Conservation (phyloP, 2,113 vertebrate genomes). For the Lota lota region DNA sequence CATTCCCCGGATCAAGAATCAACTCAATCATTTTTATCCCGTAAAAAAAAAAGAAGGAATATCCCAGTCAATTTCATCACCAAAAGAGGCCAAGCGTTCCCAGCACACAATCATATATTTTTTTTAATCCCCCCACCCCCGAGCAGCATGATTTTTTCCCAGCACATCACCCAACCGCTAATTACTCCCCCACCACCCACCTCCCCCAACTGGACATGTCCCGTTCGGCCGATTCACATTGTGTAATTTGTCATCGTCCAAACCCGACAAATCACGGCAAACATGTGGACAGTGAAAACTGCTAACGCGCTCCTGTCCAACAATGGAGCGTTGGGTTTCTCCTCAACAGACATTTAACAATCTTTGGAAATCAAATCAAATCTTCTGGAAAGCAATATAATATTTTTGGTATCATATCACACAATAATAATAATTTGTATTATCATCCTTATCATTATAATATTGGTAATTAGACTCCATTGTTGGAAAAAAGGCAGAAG, state of each 20-base stretch:
- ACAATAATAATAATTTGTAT: not conserved
- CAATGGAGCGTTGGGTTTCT: conserved; percentile 25
- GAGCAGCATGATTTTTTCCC: conserved; percentile 38
- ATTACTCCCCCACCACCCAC: conserved; percentile 25
- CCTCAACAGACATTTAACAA: not conserved
- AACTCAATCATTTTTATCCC: too few relatives aligned
- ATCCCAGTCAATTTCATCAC: too few relatives aligned
- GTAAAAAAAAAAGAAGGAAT: too few relatives aligned
- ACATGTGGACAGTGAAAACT: conserved; percentile 52
- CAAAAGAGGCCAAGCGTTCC: too few relatives aligned
- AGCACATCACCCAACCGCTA: conserved; percentile 45
- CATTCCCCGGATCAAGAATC: too few relatives aligned
- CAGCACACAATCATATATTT: too few relatives aligned
- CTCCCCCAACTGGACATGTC: conserved; percentile 18
- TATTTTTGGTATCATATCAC: not conserved
- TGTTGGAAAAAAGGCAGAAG: conserved; percentile 29
- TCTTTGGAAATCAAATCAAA: not conserved
- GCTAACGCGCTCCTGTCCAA: conserved; percentile 47
- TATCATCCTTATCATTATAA: not conserved
- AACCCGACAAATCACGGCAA: conserved; percentile 57
- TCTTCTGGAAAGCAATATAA: too few relatives aligned
- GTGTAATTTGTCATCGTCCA: conserved; percentile 48
- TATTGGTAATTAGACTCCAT: conserved; percentile 17
- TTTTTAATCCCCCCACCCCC: not conserved
- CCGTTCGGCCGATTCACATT: conserved; percentile 32